These are phyloP conservation scores for Leptestheria dahalacensis DNA, from an alignment of 1,140 invertebrate species.

Conservation along the genomic window DNA sequence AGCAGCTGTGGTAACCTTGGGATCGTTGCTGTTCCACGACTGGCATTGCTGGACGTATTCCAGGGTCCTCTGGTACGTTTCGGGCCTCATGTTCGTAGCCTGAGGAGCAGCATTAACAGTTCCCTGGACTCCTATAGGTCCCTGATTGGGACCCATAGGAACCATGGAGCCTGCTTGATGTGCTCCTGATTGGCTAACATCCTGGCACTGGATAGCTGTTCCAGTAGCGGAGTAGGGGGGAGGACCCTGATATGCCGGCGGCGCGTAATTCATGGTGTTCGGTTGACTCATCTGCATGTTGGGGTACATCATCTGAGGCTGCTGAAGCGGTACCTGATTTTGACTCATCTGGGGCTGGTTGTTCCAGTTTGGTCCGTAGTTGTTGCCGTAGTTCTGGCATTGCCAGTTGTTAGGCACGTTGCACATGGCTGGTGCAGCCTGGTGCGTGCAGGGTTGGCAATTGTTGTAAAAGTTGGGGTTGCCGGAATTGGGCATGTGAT, in stretches of 20 bases:
- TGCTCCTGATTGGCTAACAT: slow-evolving; percentile 39
- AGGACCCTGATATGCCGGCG: slow-evolving; percentile 13
- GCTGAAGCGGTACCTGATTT: slow-evolving; percentile 18
- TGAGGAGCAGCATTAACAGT: neutral
- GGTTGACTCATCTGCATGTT: slow-evolving; percentile 1
- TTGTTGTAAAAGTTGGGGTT: slow-evolving; percentile 1
- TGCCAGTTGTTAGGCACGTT: slow-evolving; percentile 21
- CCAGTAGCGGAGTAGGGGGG: slow-evolving; percentile 19
- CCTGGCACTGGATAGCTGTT: slow-evolving; percentile 44
- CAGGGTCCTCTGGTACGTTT: slow-evolving; percentile 70
- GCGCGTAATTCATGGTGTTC: neutral
- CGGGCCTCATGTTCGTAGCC: slow-evolving; percentile 45
- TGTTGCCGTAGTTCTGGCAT: slow-evolving; percentile 25
- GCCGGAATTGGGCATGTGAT: neutral
- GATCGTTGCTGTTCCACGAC: slow-evolving; percentile 40
- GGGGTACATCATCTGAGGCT: slow-evolving; percentile 22
- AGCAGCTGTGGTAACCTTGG: neutral
- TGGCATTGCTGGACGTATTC: slow-evolving; percentile 83
- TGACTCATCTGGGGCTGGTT: slow-evolving; percentile 8
- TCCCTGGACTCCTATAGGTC: neutral
- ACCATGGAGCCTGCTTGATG: neutral
- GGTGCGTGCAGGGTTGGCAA: slow-evolving; percentile 14
- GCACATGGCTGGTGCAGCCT: slow-evolving; percentile 18
- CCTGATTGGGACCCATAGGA: neutral
- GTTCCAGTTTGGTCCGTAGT: slow-evolving; percentile 16